Conservation (phyloP, 2,797 vertebrate genomes). For the Sorex maritimensis region DNA sequence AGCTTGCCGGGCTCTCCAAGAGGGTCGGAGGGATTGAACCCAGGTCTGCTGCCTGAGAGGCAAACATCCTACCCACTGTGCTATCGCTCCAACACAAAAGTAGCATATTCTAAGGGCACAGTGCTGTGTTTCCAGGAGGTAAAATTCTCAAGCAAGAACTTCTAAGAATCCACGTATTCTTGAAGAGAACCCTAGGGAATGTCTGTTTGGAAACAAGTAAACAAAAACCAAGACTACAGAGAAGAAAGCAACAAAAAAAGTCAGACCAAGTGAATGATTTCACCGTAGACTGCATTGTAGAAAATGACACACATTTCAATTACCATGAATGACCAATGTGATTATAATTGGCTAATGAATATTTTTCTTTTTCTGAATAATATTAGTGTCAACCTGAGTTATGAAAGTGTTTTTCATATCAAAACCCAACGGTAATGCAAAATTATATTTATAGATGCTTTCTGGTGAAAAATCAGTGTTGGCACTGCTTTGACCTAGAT, state of each 20-base stretch:
- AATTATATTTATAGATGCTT: slow-evolving; percentile 31
- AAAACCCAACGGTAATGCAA: background rate
- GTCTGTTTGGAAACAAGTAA: slow-evolving; percentile 53
- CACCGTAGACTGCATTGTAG: background rate
- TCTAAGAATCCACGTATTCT: slow-evolving; percentile 56
- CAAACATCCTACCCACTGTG: too few species aligned
- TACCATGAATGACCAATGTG: background rate
- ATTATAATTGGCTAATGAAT: slow-evolving; percentile 27
- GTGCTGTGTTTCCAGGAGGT: slow-evolving; percentile 39
- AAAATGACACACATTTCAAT: slow-evolving; percentile 27
- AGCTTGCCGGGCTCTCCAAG: too few species aligned
- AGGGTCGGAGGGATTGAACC: too few species aligned
- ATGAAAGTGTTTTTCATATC: slow-evolving; percentile 23
- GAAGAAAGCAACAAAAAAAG: background rate
- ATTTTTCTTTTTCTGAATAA: slow-evolving; percentile 28
- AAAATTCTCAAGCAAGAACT: slow-evolving; percentile 65
- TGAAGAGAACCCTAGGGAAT: slow-evolving; percentile 6
- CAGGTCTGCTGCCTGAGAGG: too few species aligned
- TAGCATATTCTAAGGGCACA: slow-evolving; percentile 53
- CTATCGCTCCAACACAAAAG: too few species aligned
- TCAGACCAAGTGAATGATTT: slow-evolving; percentile 31
- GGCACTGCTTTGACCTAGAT: slow-evolving; percentile 11
- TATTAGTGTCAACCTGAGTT: slow-evolving; percentile 35
- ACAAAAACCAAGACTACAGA: slow-evolving; percentile 23
- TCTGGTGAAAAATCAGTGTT: slow-evolving; percentile 2